A percentile compares a stretch with the other conserved stretches of the same genome.
Conservation (phyloP, 2,113 vertebrate genomes). For the Clarias gariepinus region DNA sequence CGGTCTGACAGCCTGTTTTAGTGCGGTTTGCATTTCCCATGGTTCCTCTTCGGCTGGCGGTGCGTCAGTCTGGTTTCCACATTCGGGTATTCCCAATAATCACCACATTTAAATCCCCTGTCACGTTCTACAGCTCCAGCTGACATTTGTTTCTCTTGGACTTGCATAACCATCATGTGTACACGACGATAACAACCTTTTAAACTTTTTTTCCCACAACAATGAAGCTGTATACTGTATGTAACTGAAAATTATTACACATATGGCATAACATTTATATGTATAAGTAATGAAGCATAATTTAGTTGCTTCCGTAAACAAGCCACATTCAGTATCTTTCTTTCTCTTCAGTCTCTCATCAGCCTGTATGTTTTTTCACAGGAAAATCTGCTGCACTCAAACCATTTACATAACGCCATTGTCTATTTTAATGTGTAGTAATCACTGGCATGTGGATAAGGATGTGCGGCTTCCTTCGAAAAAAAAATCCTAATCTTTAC, state of each 20-base stretch:
- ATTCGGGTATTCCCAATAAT: constrained; percentile 2
- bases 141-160: constrained; percentile 9
- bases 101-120: neutral
- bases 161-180: neutral
- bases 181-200: neutral
- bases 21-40: neutral
- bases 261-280: neutral
- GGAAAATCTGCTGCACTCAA: constrained; percentile 6
- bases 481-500: constrained; percentile 21
- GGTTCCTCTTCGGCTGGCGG: constrained; percentile 15
- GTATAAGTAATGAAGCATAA: neutral
- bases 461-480: constrained; percentile 13
- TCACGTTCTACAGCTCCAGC: neutral
- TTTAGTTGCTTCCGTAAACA: neutral
- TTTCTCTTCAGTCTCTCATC: neutral
- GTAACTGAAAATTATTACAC: neutral
- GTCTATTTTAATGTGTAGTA: constrained; percentile 2
- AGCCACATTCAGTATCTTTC: neutral
- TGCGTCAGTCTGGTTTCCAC: neutral
- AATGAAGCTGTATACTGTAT: too few relatives aligned
- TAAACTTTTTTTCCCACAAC: neutral
- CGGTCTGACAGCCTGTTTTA: neutral
- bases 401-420: constrained; percentile 8
- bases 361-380: constrained; percentile 8
- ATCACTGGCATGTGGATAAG: constrained; percentile 17